Evolutionary conservation across 2,888 invertebrate genomes (phyloP), one percentile per base, ranked within the genome.

Genomic region (Watsonalla cultraria): DNA sequence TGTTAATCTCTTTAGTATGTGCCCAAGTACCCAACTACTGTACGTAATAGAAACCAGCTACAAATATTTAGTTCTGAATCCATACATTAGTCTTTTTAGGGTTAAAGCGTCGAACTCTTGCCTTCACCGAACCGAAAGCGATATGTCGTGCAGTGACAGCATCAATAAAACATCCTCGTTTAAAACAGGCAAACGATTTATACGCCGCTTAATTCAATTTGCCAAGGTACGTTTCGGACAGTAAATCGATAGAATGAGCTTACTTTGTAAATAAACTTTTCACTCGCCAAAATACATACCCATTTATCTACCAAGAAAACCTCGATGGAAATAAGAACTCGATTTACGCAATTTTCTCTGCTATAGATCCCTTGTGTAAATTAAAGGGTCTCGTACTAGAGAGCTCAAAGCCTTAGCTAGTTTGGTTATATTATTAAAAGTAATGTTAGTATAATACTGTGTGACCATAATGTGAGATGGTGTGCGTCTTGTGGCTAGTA

Each of bases 361-460:
- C 37, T 13, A 39, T 48, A 48, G 35, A 48, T 8, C 37, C 49
- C 49, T 9, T 8, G 49, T 49, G 37, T 49, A 37, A 49, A 49
- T 49, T 49, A 49, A 49, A 49, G 49, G 49, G 37, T 49, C 34
- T 37, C 14, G 35, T 49, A 37, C 49, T 37, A 14, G 37, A 49
- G 39, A 49, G 15, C 37, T 37, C 14, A 37, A 15, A 9, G 37
- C 49, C 49, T 11, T 15, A 14, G 37, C 37, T 11, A 51, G 33
- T 46, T 45, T 15, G 46, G 14, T 55, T 55, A 46, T 45, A 9
- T 14, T 46, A 52, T 47, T 53, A n/a, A 42, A 51, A 34, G 53
- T 59, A 58, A 61, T 58, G 55, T 54, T 37, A 13, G 55, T 52
- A 64, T 64, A 59, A 58, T 58, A 55, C 59, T 55, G 58, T 55